Percentiles rank a stretch among this genome's conserved stretches.
phyloP scores from a whole-genome alignment of 2,797 vertebrate genomes.

The Neopelma chrysocephalum region DNA sequence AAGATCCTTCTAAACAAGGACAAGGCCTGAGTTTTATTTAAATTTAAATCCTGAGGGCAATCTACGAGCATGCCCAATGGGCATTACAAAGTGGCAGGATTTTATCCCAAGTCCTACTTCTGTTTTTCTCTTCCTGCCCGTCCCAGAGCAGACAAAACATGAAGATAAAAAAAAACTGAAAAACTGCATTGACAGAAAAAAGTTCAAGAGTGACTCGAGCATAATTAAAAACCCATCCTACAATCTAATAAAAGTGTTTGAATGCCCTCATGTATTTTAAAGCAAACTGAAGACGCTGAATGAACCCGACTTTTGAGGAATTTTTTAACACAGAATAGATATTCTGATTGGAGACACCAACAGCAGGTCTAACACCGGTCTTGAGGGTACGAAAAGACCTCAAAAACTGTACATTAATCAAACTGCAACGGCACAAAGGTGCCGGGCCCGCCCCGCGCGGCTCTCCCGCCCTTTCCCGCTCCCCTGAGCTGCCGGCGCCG shows the following conservation, averaged over 20 bases:
- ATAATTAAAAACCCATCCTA: not conserved
- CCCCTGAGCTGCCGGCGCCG: fast-evolving
- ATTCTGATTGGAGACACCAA: not conserved
- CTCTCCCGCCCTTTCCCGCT: not conserved
- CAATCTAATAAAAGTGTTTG: not conserved
- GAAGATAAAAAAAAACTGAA: not conserved
- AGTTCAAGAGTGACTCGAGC: not conserved
- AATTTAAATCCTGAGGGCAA: not conserved
- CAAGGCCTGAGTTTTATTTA: not conserved
- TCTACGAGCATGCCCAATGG: not conserved
- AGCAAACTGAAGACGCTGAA: not conserved
- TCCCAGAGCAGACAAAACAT: not conserved
- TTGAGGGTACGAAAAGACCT: no score
- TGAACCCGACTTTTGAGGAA: not conserved
- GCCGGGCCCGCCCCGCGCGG: not conserved
- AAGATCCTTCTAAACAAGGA: not conserved
- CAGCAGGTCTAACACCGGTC: not conserved
- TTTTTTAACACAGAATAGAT: not conserved
- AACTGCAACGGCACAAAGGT: no score
- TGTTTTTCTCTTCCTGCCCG: not conserved
- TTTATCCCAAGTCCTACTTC: not conserved
- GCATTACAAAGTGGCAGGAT: not conserved
- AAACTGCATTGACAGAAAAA: not conserved
- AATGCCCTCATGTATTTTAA: not conserved
- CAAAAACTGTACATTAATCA: no score